These are phyloP conservation scores for Bemisia tabaci DNA, from an alignment of 1,140 invertebrate genomes.

Conservation along the genomic window DNA sequence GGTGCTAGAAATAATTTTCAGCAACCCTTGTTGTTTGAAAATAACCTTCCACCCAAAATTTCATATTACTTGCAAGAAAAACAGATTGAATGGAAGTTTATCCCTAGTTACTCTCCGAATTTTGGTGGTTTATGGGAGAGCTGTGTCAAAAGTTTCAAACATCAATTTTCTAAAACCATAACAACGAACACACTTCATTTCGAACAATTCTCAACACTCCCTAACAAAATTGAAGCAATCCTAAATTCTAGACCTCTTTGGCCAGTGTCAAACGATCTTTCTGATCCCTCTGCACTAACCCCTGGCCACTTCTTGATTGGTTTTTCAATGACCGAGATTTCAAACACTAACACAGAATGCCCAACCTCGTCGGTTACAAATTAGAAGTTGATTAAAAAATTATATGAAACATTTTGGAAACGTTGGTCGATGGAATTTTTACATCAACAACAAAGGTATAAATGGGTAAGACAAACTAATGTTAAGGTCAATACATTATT, in stretches of 20 bases:
- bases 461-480: no score
- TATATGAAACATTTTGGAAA: neutral
- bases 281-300: conserved; percentile 22
- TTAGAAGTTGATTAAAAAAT: neutral
- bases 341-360: neutral
- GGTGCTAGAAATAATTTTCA: neutral
- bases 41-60: neutral
- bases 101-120: neutral
- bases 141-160: conserved; percentile 19
- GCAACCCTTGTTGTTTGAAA: neutral
- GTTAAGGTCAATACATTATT: no score
- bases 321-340: conserved; percentile 11
- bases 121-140: conserved; percentile 22
- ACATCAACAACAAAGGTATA: neutral
- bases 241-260: conserved; percentile 30
- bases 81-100: neutral
- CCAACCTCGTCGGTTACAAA: neutral
- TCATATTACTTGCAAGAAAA: neutral
- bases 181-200: conserved; percentile 18
- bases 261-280: conserved; percentile 23
- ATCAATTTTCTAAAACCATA: neutral
- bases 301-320: conserved; percentile 25
- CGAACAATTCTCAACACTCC: conserved; percentile 24
- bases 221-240: conserved; percentile 25
- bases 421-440: neutral